These are phyloP conservation scores for Thripadectes ignobilis DNA, from an alignment of 2,797 vertebrate species.

Conservation along the genomic window DNA sequence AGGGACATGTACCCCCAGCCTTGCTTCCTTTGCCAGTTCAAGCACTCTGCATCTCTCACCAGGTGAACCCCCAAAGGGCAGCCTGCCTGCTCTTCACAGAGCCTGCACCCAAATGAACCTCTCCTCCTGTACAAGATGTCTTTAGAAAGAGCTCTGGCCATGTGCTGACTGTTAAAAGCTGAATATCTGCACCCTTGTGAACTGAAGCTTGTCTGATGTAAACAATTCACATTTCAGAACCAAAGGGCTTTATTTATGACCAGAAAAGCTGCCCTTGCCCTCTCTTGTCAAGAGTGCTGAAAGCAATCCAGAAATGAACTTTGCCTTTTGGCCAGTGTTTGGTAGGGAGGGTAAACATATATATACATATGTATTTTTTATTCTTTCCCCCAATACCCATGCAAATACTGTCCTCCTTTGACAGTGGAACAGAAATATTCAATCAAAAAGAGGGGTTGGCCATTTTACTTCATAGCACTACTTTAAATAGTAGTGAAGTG, in stretches of 20 bases:
- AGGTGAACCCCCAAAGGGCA: background rate
- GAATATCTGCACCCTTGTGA: background rate
- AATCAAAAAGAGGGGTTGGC: background rate
- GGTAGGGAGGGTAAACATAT: background rate
- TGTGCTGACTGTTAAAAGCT: background rate
- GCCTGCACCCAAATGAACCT: background rate
- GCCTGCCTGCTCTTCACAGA: background rate
- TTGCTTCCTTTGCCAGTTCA: background rate
- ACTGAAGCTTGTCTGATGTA: conserved; percentile 13
- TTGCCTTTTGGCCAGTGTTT: conserved; percentile 28
- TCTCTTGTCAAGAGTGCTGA: conserved; percentile 22
- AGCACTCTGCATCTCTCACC: background rate
- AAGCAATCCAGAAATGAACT: conserved; percentile 23
- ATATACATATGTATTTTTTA: too few relatives aligned
- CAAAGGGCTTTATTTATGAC: conserved; percentile 5
- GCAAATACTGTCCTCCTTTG: background rate
- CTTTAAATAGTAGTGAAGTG: background rate
- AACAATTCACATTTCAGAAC: conserved; percentile 51
- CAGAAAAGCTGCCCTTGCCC: conserved; percentile 4
- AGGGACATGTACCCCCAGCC: background rate
- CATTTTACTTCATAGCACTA: background rate
- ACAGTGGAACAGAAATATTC: background rate
- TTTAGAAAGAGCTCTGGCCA: background rate
- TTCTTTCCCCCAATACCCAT: background rate
- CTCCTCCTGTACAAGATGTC: background rate